Conservation (phyloP, 2,888 invertebrate genomes). For the Pherbina coryleti region DNA sequence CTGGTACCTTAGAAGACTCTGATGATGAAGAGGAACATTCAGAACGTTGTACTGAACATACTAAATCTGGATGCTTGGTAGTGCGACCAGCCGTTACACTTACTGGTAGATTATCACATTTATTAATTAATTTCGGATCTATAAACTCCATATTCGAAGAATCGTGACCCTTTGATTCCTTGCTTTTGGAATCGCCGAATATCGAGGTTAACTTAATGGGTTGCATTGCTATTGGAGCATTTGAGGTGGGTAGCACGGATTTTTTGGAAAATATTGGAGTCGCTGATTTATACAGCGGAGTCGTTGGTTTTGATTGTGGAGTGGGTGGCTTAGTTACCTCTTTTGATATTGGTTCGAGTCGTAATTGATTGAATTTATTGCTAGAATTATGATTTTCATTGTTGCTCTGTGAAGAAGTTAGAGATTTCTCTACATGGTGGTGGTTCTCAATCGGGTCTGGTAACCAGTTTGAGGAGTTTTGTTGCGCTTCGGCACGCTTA, state of each 20-base stretch:
- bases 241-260: background rate
- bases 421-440: slow-evolving; percentile 12
- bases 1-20: slow-evolving; percentile 51
- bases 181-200: slow-evolving; percentile 44
- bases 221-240: slow-evolving; percentile 5
- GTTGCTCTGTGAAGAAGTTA: slow-evolving; percentile 42
- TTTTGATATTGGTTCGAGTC: slow-evolving; percentile 52
- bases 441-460: slow-evolving; percentile 1
- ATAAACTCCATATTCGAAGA: slow-evolving; percentile 66
- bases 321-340: slow-evolving; percentile 29
- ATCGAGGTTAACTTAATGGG: slow-evolving; percentile 57
- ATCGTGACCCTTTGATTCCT: slow-evolving; percentile 40
- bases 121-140: slow-evolving; percentile 77
- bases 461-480: background rate
- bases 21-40: slow-evolving; percentile 52
- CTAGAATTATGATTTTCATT: slow-evolving; percentile 48
- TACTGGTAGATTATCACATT: slow-evolving; percentile 78
- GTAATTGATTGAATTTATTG: slow-evolving; percentile 45
- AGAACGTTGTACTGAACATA: slow-evolving; percentile 32
- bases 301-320: slow-evolving; percentile 38
- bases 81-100: slow-evolving; percentile 45
- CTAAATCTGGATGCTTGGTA: slow-evolving; percentile 43
- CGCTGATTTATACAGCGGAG: background rate
- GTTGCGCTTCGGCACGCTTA: background rate
- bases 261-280: slow-evolving; percentile 26